Evolutionary conservation across 1,140 invertebrate species (phyloP), one percentile per base, ranked within the genome.

Genomic region (Episyrphus balteatus): DNA sequence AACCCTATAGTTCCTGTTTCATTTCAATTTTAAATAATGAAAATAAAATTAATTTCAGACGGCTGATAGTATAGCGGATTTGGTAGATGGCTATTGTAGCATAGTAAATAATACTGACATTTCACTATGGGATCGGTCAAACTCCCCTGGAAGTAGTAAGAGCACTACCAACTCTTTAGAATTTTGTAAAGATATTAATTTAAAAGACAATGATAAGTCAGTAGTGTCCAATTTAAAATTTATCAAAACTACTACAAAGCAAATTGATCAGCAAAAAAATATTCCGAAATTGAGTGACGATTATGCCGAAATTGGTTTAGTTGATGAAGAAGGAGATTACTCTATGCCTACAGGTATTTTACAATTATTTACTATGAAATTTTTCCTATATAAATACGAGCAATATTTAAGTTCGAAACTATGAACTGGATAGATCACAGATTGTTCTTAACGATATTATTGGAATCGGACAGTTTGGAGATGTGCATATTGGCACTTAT

Each of bases 381-480:
- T 21, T 26, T 13, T 49, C 18, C 3, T 46, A 30, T 39, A 18
- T 31, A 14, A 30, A 40, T 39, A 47, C 15, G 7, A 26, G 8
- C 1, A 42, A 44, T 45, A 54, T 68, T 78, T 57, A 71, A 94
- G 91, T 86, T 43, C 82, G 86, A 56, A 88, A 96, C 69, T 95
- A 94, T 65, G 92, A 97, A 70, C 73, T 98, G 50, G 79, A 83
- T 19, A 75, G 94, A 50, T 82, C 82, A 55, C 80, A 84, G 66
- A 83, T 98, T 18, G 81, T 86, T 51, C 69, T 98, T n/a, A 84
- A 83, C 44, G 91, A 94, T 56, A 94, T 95, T 42, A 89, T 99
- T 46, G 96, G 95, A 0, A 90, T 96, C 69, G 96, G 96, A 9
- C 95, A 98, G 66, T 99, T 98, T 73, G 96, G 95, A 12, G 95